Evolutionary conservation across 2,888 invertebrate species (phyloP).

Genomic region (Anodontia alba): DNA sequence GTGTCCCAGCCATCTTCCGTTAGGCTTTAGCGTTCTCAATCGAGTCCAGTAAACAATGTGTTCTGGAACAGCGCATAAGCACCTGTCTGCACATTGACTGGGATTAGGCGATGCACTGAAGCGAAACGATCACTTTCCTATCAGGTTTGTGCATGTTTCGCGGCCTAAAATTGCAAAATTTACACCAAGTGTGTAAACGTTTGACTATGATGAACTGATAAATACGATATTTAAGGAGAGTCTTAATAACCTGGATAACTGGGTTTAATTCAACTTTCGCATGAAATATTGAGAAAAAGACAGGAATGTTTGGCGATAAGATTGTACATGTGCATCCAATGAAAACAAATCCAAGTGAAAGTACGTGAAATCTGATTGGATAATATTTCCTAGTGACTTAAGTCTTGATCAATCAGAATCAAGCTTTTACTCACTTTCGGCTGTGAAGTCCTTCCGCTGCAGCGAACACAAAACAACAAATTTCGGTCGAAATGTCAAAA

Average conservation of each 20-base stretch:
- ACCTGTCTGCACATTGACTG: too few relatives aligned
- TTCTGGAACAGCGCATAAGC: too few relatives aligned
- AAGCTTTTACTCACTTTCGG: conserved; percentile 37
- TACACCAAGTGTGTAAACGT: neutral
- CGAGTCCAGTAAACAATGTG: too few relatives aligned
- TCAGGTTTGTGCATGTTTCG: conserved; percentile 24
- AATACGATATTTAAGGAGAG: neutral
- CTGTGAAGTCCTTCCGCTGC: conserved; percentile 60
- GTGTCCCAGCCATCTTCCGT: too few relatives aligned
- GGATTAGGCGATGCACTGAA: neutral
- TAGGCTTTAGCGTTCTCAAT: too few relatives aligned
- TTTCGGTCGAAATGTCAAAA: neutral
- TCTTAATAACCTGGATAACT: neutral
- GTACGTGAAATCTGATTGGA: conserved; percentile 56
- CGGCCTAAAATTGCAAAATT: neutral
- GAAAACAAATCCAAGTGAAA: conserved; percentile 62
- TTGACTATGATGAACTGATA: neutral
- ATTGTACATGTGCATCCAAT: conserved; percentile 50
- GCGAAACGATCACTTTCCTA: conserved; percentile 18
- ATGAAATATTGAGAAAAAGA: neutral
- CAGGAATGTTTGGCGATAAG: neutral
- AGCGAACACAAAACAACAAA: conserved; percentile 28
- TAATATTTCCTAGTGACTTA: conserved; percentile 18
- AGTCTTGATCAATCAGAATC: conserved; percentile 48
- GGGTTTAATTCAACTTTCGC: conserved; percentile 2